Base-by-base conservation (phyloP, 1,140 invertebrate species). In the Sycophila sp. region DNA sequence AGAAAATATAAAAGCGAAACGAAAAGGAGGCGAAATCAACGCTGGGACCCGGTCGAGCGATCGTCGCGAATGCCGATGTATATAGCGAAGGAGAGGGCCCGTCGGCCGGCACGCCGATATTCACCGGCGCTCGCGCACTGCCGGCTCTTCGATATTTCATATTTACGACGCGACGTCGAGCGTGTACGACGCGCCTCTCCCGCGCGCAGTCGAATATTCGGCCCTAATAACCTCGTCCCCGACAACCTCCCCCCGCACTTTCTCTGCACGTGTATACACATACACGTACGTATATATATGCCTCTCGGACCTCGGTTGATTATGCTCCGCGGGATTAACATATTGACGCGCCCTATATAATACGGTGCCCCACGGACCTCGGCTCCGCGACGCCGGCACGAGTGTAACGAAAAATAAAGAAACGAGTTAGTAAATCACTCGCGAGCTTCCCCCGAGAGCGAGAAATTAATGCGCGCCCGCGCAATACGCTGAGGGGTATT, bases 291-390 rank as follows among this genome's bases (percentile, higher is more conserved):
- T n/a, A n/a, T n/a, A n/a, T n/a, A n/a, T n/a, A n/a, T n/a, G n/a
- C n/a, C n/a, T n/a, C n/a, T n/a, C n/a, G n/a, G n/a, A n/a, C n/a
- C n/a, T n/a, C n/a, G n/a, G n/a, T n/a, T 74, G 79, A 84, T 83
- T 83, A 84, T 83, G 82, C 80, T 78, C n/a, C 74, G 75, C 77
- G 81, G n/a, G 81, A 85, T 86, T 86, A 86, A 86, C 83, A 86
- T 86, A 86, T 84, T 82, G 83, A 86, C 79, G 79, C 77, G 76
- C 69, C 77, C 42, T 67, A 10, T 40, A 40, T 40, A 40, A 2
- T 2, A 15, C 38, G 8, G 42, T 10, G 17, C 19, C 17, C 34
- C 24, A 36, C 36, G 24, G 22, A n/a, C n/a, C n/a, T n/a, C n/a
- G n/a, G 26, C 28, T 53, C 24, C 24, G 45, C 45, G 17, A 47